phyloP scores from a whole-genome alignment of 2,888 invertebrate species.

The Philhelius pedissequus region DNA sequence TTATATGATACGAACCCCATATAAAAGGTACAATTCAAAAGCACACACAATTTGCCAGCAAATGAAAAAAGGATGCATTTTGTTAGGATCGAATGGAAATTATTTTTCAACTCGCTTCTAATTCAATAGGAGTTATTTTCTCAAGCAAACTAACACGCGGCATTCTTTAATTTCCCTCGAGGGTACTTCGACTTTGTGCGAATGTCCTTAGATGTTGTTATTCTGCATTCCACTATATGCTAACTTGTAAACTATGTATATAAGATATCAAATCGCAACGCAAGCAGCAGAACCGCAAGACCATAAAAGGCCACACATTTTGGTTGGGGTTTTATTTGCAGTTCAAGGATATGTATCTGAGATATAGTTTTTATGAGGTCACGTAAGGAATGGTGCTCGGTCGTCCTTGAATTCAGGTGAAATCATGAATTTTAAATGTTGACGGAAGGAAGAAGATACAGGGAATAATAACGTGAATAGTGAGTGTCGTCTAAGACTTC shows the following conservation, averaged over 20 bases:
- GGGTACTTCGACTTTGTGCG: not conserved
- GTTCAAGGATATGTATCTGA: slow-evolving; percentile 5
- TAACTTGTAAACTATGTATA: not conserved
- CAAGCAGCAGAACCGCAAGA: not conserved
- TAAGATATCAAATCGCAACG: not conserved
- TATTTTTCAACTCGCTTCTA: not conserved
- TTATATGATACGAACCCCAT: not conserved
- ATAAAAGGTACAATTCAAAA: slow-evolving; percentile 24
- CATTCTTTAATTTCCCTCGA: not conserved
- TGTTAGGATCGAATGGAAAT: slow-evolving; percentile 4
- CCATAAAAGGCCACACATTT: not conserved
- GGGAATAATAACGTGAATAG: not conserved
- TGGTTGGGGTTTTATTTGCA: not conserved
- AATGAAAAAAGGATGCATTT: not conserved
- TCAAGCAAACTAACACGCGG: not conserved
- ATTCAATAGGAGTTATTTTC: not conserved
- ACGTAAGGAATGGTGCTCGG: not conserved
- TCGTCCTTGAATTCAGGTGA: not conserved
- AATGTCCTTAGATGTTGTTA: not conserved
- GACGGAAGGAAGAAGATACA: not conserved
- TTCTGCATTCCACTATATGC: too few relatives aligned
- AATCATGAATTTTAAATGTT: slow-evolving; percentile 4
- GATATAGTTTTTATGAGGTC: not conserved
- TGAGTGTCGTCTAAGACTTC: not conserved
- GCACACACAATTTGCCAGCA: not conserved